Evolutionary conservation across 1,140 invertebrate genomes (phyloP), one percentile per base, ranked within the genome.

Genomic region (Lepidurus arcticus): DNA sequence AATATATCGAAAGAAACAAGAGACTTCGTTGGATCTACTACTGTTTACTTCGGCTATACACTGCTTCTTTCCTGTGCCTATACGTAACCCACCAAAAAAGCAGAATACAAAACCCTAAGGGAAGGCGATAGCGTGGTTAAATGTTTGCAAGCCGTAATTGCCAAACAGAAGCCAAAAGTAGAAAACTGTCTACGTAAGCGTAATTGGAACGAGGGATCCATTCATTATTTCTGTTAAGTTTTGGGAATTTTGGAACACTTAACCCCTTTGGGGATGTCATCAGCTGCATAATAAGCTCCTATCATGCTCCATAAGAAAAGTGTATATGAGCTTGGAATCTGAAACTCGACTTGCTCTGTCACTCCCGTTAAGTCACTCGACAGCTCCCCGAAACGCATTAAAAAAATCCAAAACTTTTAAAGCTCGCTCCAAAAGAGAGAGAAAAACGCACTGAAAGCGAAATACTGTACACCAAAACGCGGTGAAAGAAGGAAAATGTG

Each of bases 1-100:
- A 21, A 65, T 65, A 65, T 65, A 65, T 65, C 53, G 53, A 65
- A 65, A 65, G 53, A 65, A 65, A 65, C 53, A 65, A 65, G 53
- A 65, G 53, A 65, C 53, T 21, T 65, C 53, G 1, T n/a, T n/a
- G n/a, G 21, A 34, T 34, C 34, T 34, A 7, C 53, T 65, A 65
- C 53, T 65, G 53, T 65, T 65, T 65, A 65, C 53, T 65, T 65
- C 53, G 21, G 53, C 53, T 9, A 65, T 16, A 34, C 34, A 65
- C 53, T 7, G 21, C 13, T 65, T 65, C 53, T 7, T 65, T 65
- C 6, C 9, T 13, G 16, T 10, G 16, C 6, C 53, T 8, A 7
- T 8, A 7, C 5, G n/a, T 65, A n/a, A 13, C 16, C 53, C n/a
- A 65, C 21, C 53, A 65, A 65, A 65, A 65, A 65, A n/a, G 53